Conservation (phyloP, 2,113 vertebrate species). For the Macquaria ambigua region DNA sequence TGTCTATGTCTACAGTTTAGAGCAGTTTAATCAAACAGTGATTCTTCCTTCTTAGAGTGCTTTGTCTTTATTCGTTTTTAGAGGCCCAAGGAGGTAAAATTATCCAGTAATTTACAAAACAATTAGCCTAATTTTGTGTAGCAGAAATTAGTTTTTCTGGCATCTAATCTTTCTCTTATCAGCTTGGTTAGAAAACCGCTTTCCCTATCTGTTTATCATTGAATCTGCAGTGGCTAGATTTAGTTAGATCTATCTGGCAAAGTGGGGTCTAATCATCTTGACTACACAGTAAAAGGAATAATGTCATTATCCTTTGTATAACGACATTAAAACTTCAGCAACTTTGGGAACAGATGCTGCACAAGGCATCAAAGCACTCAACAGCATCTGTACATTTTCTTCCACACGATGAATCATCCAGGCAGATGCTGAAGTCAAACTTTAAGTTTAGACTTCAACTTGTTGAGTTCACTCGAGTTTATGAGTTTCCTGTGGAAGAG, state of each 20-base stretch:
- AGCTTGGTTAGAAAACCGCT: not conserved
- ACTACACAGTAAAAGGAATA: not conserved
- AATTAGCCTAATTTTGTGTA: not conserved
- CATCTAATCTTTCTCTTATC: not conserved
- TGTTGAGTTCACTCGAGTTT: conserved; percentile 6
- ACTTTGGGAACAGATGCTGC: conserved; percentile 15
- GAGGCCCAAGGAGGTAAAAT: not conserved
- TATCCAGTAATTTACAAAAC: not conserved
- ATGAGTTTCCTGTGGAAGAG: conserved; percentile 43
- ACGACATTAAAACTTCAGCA: not conserved
- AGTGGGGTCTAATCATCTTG: not conserved
- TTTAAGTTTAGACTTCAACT: conserved; percentile 2
- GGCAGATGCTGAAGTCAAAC: conserved; percentile 1
- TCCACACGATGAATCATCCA: not conserved
- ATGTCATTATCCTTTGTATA: not conserved
- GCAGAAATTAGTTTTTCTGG: not conserved
- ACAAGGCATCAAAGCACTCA: not conserved
- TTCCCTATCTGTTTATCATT: not conserved
- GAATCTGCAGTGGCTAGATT: not conserved
- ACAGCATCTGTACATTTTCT: not conserved
- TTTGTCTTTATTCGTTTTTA: not conserved
- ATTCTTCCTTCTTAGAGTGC: too few species aligned
- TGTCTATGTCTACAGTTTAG: too few species aligned
- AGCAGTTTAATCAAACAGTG: too few species aligned
- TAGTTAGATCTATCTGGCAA: not conserved